Percentiles rank a stretch among this genome's conserved stretches.
Conservation (phyloP, 2,888 invertebrate species). For the Eubasilissa splendida region DNA sequence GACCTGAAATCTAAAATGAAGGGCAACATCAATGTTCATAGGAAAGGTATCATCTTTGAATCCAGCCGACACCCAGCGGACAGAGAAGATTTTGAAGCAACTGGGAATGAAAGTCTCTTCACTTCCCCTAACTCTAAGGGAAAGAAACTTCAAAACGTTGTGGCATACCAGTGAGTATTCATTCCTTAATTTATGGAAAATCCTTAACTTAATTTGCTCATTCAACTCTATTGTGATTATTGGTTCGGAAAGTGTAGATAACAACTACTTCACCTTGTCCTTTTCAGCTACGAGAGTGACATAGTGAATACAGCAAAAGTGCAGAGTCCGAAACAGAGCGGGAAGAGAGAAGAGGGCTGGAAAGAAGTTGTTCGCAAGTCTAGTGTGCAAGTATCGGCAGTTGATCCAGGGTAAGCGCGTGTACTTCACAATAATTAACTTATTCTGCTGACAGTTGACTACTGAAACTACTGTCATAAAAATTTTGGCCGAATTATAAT, state of each 20-base stretch:
- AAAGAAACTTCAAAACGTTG: conserved; percentile 62
- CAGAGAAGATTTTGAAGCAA: conserved; percentile 82
- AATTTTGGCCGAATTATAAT: no score
- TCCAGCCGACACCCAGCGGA: conserved; percentile 81
- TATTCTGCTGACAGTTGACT: no score
- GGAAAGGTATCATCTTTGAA: conserved; percentile 81
- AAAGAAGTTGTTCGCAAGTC: conserved; percentile 95
- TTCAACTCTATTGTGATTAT: no score
- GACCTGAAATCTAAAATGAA: conserved; percentile 49
- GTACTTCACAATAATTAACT: no score
- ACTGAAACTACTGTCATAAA: no score
- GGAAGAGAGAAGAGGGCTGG: conserved; percentile 94
- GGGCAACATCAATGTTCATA: conserved; percentile 52
- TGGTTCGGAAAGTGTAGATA: no score
- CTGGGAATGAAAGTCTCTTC: conserved; percentile 74
- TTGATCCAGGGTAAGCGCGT: conserved; percentile 68
- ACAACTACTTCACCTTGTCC: not conserved
- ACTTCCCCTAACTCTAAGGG: conserved; percentile 68
- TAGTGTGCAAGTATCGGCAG: conserved; percentile 74
- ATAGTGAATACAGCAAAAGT: conserved; percentile 75
- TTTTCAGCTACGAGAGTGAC: conserved; percentile 67
- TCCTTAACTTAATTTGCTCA: not conserved
- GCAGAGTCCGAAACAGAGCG: conserved; percentile 65
- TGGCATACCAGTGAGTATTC: conserved; percentile 51
- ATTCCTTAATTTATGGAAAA: not conserved